Evolutionary conservation across 2,797 vertebrate species (phyloP), one percentile per base, ranked within the genome.

Genomic region (Myotis findleyi): DNA sequence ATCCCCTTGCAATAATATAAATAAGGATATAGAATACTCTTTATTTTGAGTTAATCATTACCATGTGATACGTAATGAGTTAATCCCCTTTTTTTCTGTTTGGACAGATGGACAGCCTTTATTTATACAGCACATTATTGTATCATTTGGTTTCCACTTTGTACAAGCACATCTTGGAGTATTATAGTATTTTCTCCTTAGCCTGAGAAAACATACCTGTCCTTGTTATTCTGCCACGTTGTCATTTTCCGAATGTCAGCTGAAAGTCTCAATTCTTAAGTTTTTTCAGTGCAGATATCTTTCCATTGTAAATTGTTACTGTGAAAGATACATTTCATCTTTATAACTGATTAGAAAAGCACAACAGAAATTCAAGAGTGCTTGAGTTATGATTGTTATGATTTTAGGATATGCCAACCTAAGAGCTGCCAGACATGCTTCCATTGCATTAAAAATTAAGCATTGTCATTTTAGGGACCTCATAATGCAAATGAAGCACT

Each of bases 201-300:
- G 73, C 76, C 27, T 85, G 86, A 94, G 27, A 21, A 87, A 71
- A 83, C 73, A 89, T 75, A 51, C 10, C 14, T 91, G 41, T 71
- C 84, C 49, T 38, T 86, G n/a, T 85, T 81, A 64, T 93, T 94
- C 27, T 94, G 57, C 36, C 69, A 66, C 51, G 47, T 7, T 57
- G n/a, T 88, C 55, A 73, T 80, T 95, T 96, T 90, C 41, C 68
- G 33, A 81, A 85, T 95, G 68, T 79, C 38, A 91, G 73, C 73
- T 89, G 72, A 86, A 87, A 77, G 36, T 66, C 16, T 94, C 21
- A 57, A 12, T 79, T 94, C 18, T 91, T 87, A 47, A 69, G 55
- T n/a, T 66, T 85, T 93, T 68, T 76, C 51, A 16, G 47, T 81
- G 77, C 13, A 93, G 18, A 9, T 82, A 82, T 47, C 49, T 72